These are phyloP conservation scores for Automeris io DNA, from an alignment of 2,888 invertebrate genomes.

Conservation along the genomic window DNA sequence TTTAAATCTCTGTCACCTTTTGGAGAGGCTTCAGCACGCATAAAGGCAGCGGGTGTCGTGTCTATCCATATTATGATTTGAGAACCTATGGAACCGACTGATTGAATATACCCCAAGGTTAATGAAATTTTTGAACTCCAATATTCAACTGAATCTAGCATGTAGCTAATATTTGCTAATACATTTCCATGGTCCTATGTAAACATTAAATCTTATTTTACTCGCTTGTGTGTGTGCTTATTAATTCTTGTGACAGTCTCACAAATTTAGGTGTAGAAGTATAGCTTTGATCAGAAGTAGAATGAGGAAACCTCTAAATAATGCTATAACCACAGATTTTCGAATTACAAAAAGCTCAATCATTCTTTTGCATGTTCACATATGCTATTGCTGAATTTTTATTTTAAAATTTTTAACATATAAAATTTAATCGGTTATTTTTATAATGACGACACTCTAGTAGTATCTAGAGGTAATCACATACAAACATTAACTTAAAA, in stretches of 20 bases:
- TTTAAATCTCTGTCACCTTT: too few species aligned
- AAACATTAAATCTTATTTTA: constrained; percentile 42
- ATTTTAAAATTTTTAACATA: not conserved
- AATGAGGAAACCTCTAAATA: constrained; percentile 51
- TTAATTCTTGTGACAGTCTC: constrained; percentile 46
- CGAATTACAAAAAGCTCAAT: constrained; percentile 64
- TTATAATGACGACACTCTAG: not conserved
- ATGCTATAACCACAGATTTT: constrained; percentile 46
- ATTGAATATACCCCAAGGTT: constrained; percentile 1
- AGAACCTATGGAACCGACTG: too few species aligned
- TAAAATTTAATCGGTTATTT: constrained; percentile 19
- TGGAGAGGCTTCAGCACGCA: too few species aligned
- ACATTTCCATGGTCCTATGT: constrained; percentile 16
- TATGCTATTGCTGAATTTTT: constrained; percentile 60
- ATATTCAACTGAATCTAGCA: constrained; percentile 2
- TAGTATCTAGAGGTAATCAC: constrained; percentile 38
- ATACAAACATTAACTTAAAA: constrained; percentile 57
- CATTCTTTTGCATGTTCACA: constrained; percentile 49
- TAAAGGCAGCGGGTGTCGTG: too few species aligned
- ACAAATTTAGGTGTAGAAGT: constrained; percentile 53
- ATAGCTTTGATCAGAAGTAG: constrained; percentile 40
- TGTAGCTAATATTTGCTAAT: constrained; percentile 1
- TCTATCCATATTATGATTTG: too few species aligned
- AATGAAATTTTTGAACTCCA: constrained; percentile 5
- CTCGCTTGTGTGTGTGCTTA: constrained; percentile 35